Evolutionary conservation across 2,113 vertebrate species (phyloP), one percentile per base, ranked within the genome.

Genomic region (Scomber scombrus): DNA sequence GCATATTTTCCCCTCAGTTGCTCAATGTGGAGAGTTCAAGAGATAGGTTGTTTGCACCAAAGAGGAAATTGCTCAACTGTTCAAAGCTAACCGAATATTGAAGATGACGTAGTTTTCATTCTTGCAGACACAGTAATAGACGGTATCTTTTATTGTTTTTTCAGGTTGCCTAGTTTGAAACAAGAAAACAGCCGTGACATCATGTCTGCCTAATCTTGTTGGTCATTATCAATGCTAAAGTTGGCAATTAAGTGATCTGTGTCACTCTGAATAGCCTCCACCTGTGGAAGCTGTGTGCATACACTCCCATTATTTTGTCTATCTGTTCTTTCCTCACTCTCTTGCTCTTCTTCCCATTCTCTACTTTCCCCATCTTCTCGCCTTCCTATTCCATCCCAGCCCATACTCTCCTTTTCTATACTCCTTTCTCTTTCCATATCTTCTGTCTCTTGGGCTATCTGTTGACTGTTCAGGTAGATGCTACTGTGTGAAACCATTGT

Each of bases 391-490:
- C 46, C 57, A 0, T 76, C 71, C 73, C 81, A 73, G 0, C 43
- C 31, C 5, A 1, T 11, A 2, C 18, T 40, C 46, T 83, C 87
- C 67, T 55, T 73, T 12, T 85, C 78, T 34, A 19, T 51, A 2
- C 43, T 72, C 43, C 75, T 57, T 21, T 89, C 89, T 55, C 90
- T 87, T 3, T 88, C 90, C 72, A 85, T 19, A 5, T 9, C 94
- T 50, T 91, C 91, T 0, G 90, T 61, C 85, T 94, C 92, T 31
- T 88, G 83, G 15, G 88, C 93, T 45, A 95, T 89, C 90, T 95
- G 93, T 34, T 94, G 93, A 55, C 94, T 94, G 89, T 95, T 95
- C 81, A 95, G 92, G 85, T 95, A 95, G 90, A 95, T 94, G 83
- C 92, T 94, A 62, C 89, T 91, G 61, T 93, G 91, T 0, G 94